Conservation (phyloP, 2,797 vertebrate genomes). For the Pseudomugil tenellus region DNA sequence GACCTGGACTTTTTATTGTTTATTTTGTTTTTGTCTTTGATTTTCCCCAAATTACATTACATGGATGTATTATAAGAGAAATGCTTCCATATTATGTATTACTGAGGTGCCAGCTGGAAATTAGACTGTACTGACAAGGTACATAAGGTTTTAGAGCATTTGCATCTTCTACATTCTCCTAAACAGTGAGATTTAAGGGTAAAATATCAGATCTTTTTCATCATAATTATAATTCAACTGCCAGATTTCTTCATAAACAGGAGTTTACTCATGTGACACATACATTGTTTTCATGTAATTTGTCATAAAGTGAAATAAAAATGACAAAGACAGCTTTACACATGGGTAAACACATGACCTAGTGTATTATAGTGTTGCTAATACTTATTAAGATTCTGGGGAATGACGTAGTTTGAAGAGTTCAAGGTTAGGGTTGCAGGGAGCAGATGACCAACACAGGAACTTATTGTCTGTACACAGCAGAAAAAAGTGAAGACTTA, state of each 20-base stretch:
- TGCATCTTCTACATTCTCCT: constrained; percentile 1
- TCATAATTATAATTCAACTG: background rate
- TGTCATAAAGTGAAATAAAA: background rate
- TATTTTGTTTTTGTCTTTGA: no score
- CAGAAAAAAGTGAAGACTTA: constrained; percentile 70
- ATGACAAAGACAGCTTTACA: background rate
- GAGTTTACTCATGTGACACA: background rate
- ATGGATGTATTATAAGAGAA: constrained; percentile 44
- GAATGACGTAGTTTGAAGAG: constrained; percentile 17
- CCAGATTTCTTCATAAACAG: background rate
- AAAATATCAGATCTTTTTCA: background rate
- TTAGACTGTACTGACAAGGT: constrained; percentile 57
- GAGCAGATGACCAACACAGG: constrained; percentile 45
- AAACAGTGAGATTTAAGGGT: constrained; percentile 1
- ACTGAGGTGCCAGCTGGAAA: constrained; percentile 61
- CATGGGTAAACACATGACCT: background rate
- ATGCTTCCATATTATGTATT: constrained; percentile 50
- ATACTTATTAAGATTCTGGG: constrained; percentile 15
- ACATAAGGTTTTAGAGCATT: constrained; percentile 32
- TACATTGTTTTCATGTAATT: background rate
- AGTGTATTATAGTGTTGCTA: background rate
- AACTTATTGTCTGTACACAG: constrained; percentile 58
- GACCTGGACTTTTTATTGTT: constrained; percentile 27
- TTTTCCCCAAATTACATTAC: constrained; percentile 56
- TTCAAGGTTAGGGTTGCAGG: constrained; percentile 42